Conservation (phyloP, 2,113 vertebrate species). For the Phylloscopus whistleri region DNA sequence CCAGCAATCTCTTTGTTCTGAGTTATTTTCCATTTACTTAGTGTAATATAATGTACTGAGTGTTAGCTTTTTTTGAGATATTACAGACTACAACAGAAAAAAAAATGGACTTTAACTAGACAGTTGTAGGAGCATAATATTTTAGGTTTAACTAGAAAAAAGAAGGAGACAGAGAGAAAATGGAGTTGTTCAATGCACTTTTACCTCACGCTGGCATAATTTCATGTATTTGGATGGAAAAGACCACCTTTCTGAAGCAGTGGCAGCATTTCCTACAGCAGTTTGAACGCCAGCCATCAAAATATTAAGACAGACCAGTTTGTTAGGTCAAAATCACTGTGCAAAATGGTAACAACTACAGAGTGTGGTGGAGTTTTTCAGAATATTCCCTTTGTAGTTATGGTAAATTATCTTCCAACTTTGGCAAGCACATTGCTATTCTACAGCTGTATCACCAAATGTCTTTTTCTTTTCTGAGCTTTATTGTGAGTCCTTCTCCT, state of each 20-base stretch:
- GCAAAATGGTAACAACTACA: background rate
- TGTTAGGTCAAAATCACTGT: background rate
- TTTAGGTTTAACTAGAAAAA: background rate
- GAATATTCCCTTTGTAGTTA: background rate
- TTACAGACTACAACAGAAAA: background rate
- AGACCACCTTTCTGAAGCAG: background rate
- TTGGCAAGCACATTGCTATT: background rate
- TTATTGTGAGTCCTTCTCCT: background rate
- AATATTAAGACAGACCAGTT: slow-evolving; percentile 23
- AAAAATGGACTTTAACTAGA: background rate
- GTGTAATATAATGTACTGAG: background rate
- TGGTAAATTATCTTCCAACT: background rate
- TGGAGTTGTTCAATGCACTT: background rate
- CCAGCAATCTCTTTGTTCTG: background rate
- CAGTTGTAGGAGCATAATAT: background rate
- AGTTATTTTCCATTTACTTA: slow-evolving; percentile 25
- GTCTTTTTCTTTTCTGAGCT: background rate
- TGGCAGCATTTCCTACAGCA: background rate
- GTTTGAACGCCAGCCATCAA: background rate
- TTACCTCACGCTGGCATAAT: background rate
- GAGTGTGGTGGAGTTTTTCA: background rate
- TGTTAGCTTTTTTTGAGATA: background rate
- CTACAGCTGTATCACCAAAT: background rate
- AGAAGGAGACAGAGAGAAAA: background rate
- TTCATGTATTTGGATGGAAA: background rate